Evolutionary conservation across 2,113 vertebrate species (phyloP), one percentile per base, ranked within the genome.

Genomic region (Rafetus swinhoei): DNA sequence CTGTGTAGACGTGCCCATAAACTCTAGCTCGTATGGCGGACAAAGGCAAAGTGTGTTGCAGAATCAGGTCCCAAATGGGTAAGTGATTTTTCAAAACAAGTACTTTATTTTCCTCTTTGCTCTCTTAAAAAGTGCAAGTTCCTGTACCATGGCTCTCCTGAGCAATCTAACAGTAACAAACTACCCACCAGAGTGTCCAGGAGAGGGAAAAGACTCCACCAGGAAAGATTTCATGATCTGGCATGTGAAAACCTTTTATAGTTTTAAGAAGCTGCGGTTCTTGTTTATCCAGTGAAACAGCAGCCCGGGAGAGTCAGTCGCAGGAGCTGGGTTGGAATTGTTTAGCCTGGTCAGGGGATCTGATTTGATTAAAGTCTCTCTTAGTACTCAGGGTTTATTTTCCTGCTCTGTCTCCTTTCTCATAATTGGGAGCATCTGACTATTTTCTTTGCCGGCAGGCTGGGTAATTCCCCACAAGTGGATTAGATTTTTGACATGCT

Each of bases 321-420:
- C 53, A 50, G 82, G 32, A 56, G 27, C 79, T 89, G 62, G 39
- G 84, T 94, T 16, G 45, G 87, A 79, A 82, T 87, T 18, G 54
- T 82, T 96, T 82, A 92, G 92, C 90, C 35, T 69, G 14, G 60
- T 53, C 89, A 94, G 90, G 82, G 29, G 84, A 80, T 72, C 60
- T 24, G 92, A 88, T 92, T 80, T 85, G 82, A 80, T 88, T 90
- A 77, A 72, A 91, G 93, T 60, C 92, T 90, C 15, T 5, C 15
- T 5, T 62, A 72, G 56, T 79, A 87, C 92, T 93, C 88, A 0
- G 9, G 95, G 92, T 95, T 95, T 87, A 92, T 97, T 97, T 65
- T 50, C 76, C 69, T 95, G 81, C 93, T 87, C 85, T 25, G 87
- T 82, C 81, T 95, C 89, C 81, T 95, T 83, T 88, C 80, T 90